These are phyloP conservation scores for Hybognathus amarus DNA, from an alignment of 2,797 vertebrate species.

Conservation along the genomic window DNA sequence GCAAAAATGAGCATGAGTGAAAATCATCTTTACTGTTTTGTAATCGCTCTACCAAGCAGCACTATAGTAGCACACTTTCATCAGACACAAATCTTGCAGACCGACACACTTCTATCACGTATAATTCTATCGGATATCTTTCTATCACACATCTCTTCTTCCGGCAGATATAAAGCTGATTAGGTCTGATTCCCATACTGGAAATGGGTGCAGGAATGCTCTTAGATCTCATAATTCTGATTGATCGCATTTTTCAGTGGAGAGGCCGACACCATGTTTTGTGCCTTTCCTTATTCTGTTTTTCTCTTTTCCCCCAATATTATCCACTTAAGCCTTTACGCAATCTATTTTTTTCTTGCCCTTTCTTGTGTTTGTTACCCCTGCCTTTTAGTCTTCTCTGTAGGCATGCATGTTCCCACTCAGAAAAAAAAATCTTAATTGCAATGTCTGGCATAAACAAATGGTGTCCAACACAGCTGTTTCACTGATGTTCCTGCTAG, in stretches of 20 bases:
- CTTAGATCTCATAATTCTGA: neutral
- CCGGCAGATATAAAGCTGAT: constrained; percentile 19
- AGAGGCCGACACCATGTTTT: constrained; percentile 20
- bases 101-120: constrained; percentile 16
- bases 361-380: neutral
- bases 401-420: neutral
- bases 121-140: constrained; percentile 8
- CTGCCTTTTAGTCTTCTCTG: neutral
- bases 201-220: neutral
- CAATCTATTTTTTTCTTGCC: neutral
- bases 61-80: constrained; percentile 20
- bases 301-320: neutral
- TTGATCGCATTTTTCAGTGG: constrained; percentile 26
- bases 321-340: neutral
- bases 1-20: neutral
- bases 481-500: neutral
- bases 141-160: neutral
- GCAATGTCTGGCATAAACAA: neutral
- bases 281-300: constrained; percentile 17
- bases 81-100: constrained; percentile 17
- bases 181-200: constrained; percentile 2
- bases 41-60: neutral
- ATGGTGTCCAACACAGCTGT: neutral
- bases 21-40: constrained; percentile 6
- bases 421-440: neutral